Evolutionary conservation across 2,888 invertebrate genomes (phyloP).

Genomic region (Drosophila imparisetae): DNA sequence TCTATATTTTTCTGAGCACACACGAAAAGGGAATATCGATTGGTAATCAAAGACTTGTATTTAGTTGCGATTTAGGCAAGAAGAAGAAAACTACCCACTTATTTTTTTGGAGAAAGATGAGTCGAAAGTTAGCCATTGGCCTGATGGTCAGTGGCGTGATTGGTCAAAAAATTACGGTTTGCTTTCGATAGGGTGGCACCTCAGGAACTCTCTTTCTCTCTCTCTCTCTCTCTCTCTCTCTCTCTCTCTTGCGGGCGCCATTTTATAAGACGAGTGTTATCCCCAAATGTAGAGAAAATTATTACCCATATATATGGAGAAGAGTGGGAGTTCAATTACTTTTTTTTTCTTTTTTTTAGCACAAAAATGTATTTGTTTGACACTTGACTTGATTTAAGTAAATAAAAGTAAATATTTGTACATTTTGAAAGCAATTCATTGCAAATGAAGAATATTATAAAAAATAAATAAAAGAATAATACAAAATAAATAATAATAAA

Average conservation of each 20-base stretch:
- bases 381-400: not conserved
- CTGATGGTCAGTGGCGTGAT: not conserved
- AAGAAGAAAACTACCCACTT: not conserved
- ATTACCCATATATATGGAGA: not conserved
- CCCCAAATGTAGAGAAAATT: not conserved
- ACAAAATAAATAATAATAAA: not conserved
- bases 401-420: not conserved
- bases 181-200: not conserved
- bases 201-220: not conserved
- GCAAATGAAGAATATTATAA: no score
- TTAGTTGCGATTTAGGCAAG: not conserved
- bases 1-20: not conserved
- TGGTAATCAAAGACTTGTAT: not conserved
- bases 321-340: not conserved
- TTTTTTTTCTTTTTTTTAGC: not conserved
- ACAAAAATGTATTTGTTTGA: not conserved
- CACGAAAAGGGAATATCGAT: not conserved
- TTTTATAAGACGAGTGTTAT: slow-evolving; percentile 13
- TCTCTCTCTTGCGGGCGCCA: not conserved
- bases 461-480: no score
- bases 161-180: not conserved
- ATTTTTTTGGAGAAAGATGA: not conserved
- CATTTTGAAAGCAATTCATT: not conserved
- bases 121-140: not conserved
- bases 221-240: not conserved